Conservation (phyloP, 2,888 invertebrate genomes). For the Mythimna impura region DNA sequence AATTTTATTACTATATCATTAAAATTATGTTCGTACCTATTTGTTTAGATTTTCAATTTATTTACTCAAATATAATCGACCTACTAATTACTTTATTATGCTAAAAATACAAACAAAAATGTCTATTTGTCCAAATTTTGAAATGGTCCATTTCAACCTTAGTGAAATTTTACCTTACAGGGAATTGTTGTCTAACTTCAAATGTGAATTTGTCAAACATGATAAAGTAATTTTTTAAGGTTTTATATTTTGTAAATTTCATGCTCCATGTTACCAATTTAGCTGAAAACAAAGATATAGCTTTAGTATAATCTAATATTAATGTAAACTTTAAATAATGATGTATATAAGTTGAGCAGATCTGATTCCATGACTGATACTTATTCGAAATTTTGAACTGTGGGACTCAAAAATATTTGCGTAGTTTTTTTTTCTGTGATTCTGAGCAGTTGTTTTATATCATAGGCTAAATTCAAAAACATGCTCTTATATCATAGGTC, state of each 20-base stretch:
- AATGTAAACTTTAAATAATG: background rate
- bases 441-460: background rate
- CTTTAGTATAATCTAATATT: background rate
- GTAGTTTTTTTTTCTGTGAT: background rate
- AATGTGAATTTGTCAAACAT: no score
- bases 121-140: background rate
- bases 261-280: background rate
- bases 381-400: background rate
- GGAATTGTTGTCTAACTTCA: background rate
- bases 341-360: conserved; percentile 1
- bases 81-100: background rate
- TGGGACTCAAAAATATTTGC: conserved; percentile 4
- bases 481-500: background rate
- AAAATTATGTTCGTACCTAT: background rate
- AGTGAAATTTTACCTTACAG: background rate
- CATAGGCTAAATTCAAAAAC: background rate
- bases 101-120: no score
- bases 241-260: background rate
- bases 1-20: background rate
- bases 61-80: background rate
- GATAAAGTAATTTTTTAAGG: background rate
- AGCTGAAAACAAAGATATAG: background rate
- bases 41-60: background rate
- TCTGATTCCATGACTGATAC: conserved; percentile 37
- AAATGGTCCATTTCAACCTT: background rate